These are phyloP conservation scores for Cataglyphis cursor DNA, from an alignment of 2,888 invertebrate species.

Conservation along the genomic window DNA sequence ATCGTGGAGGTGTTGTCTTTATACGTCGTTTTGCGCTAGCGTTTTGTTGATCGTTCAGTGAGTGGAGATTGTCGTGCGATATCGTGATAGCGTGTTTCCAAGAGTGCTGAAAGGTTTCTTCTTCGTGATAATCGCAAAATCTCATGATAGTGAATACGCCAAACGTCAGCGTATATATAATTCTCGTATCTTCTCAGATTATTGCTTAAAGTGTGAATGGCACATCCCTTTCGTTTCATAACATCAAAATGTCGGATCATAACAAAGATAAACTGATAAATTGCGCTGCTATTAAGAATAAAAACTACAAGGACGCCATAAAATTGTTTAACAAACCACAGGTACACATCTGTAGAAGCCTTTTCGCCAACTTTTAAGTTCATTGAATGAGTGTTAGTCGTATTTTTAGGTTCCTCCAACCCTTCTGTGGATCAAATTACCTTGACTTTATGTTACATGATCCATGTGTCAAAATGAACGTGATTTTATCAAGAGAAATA, in stretches of 20 bases:
- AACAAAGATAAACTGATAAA: slow-evolving; percentile 6
- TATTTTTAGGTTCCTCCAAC: background rate
- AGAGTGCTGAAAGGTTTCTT: background rate
- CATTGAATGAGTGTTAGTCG: slow-evolving; percentile 6
- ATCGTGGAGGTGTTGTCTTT: background rate
- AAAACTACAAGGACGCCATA: background rate
- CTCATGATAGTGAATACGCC: slow-evolving; percentile 1
- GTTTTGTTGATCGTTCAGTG: background rate
- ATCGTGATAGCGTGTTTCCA: slow-evolving; percentile 1
- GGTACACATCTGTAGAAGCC: background rate
- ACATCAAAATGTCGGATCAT: background rate
- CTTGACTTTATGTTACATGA: background rate
- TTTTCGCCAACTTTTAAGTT: background rate
- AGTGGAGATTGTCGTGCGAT: background rate
- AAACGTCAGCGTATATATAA: background rate
- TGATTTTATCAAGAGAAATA: background rate
- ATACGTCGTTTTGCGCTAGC: background rate
- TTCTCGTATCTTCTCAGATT: background rate
- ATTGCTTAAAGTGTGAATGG: slow-evolving; percentile 1
- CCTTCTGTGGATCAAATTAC: background rate
- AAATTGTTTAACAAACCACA: background rate
- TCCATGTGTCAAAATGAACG: background rate
- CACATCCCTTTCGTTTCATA: background rate
- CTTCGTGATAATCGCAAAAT: background rate
- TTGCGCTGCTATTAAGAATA: background rate